These are phyloP conservation scores for Vanessa tameamea DNA, from an alignment of 1,140 invertebrate species.

Conservation along the genomic window DNA sequence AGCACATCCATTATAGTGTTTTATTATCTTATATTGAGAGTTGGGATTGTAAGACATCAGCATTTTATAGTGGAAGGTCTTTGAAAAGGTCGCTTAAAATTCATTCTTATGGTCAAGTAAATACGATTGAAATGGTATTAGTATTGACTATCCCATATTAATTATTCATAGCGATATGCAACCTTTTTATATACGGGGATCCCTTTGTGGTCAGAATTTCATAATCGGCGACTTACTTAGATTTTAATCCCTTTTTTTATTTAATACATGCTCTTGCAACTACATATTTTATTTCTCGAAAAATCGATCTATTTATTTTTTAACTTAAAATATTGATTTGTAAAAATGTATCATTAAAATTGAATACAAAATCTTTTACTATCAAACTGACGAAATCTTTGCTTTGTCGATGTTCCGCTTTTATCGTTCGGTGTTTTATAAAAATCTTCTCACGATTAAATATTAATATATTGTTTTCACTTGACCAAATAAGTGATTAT, in stretches of 20 bases:
- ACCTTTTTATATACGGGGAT: conserved; percentile 62
- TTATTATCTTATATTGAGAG: conserved; percentile 74
- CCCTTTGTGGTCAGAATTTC: conserved; percentile 64
- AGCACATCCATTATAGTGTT: conserved; percentile 72
- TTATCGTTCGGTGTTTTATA: neutral
- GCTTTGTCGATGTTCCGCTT: neutral
- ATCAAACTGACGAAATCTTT: too few species aligned
- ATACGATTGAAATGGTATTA: conserved; percentile 58
- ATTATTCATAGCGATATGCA: conserved; percentile 69
- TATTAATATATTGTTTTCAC: neutral
- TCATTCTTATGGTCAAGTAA: conserved; percentile 44
- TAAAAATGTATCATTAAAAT: too few species aligned
- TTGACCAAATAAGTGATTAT: neutral
- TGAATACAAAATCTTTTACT: too few species aligned
- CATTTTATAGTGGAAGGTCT: conserved; percentile 45
- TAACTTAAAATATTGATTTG: too few species aligned
- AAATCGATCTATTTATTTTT: too few species aligned
- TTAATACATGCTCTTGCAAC: neutral
- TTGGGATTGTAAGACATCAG: conserved; percentile 62
- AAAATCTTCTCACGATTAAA: neutral
- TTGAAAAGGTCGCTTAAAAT: conserved; percentile 43
- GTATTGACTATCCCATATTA: conserved; percentile 43
- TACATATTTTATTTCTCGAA: too few species aligned
- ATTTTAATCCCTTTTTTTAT: conserved; percentile 27
- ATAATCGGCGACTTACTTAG: conserved; percentile 31